Evolutionary conservation across 2,113 vertebrate genomes (phyloP), one percentile per base, ranked within the genome.

Genomic region (Peromyscus leucopus): DNA sequence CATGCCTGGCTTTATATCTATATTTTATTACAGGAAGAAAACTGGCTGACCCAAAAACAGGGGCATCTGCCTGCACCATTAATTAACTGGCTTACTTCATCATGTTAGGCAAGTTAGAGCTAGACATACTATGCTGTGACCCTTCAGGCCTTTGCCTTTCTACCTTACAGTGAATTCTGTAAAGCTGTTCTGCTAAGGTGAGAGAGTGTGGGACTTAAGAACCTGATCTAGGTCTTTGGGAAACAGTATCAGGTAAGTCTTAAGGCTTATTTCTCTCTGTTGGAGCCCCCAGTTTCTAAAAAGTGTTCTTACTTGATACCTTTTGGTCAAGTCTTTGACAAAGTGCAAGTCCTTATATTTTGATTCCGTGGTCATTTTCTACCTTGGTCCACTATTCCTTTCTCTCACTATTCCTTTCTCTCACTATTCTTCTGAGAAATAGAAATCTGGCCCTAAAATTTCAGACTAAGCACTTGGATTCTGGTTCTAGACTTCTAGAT

Each of bases 361-460:
- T 61, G 48, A 22, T 71, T 94, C 51, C 65, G 72, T 69, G 39
- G 36, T 63, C 24, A n/a, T 80, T 80, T 36, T 91, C 57, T 33
- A 48, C 87, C 69, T 28, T 69, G 80, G 24, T 28, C 82, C 21
- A 7, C 57, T 89, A 28, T 92, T 89, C n/a, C 90, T 87, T 39
- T 90, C n/a, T 94, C 19, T 89, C 21, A 7, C 57, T 89, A 28
- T 92, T 89, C n/a, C 90, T 87, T 39, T 90, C n/a, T 94, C 19
- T 89, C 17, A 11, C 13, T 26, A 39, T 33, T 85, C 39, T 67
- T 95, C 59, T 63, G 67, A 71, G 48, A 94, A 69, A n/a, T 71
- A 26, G 26, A 94, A 5, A 85, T 55, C 36, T 76, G 28, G 10
- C 91, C 74, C 79, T 90, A 39, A 91, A 75, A 94, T 78, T 95